These are phyloP conservation scores for Neoascia interrupta DNA, from an alignment of 2,888 invertebrate genomes.

Conservation along the genomic window DNA sequence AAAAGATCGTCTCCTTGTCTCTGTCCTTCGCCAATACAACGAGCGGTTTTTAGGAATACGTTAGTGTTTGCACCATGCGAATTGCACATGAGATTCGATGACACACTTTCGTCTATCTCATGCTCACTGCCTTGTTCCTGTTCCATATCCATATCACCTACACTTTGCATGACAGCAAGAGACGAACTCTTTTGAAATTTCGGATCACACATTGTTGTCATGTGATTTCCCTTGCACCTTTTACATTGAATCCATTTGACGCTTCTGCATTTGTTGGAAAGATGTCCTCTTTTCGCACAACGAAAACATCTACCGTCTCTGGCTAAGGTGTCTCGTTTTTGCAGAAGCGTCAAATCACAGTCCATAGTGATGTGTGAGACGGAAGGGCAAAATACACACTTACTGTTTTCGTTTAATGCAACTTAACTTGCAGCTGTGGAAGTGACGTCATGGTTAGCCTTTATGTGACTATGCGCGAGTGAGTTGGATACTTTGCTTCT, in stretches of 20 bases:
- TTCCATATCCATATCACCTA: no score
- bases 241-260: background rate
- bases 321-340: background rate
- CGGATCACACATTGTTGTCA: conserved; percentile 3
- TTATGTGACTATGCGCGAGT: background rate
- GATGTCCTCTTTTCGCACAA: background rate
- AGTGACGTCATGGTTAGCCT: background rate
- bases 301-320: background rate
- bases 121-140: background rate
- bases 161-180: no score
- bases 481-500: background rate
- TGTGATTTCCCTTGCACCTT: background rate
- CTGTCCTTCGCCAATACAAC: background rate
- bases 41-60: no score
- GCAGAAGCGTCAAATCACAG: background rate
- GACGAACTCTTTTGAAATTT: no score
- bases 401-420: background rate
- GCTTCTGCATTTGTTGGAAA: conserved; percentile 4
- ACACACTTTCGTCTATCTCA: no score
- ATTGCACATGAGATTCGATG: no score
- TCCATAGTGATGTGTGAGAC: background rate
- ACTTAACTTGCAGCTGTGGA: background rate
- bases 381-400: background rate
- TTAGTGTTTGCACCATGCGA: no score
- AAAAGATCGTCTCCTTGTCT: background rate